Percentiles rank a stretch among this genome's conserved stretches.
phyloP scores from a whole-genome alignment of 2,888 invertebrate genomes.

The Acrobasis consociella region DNA sequence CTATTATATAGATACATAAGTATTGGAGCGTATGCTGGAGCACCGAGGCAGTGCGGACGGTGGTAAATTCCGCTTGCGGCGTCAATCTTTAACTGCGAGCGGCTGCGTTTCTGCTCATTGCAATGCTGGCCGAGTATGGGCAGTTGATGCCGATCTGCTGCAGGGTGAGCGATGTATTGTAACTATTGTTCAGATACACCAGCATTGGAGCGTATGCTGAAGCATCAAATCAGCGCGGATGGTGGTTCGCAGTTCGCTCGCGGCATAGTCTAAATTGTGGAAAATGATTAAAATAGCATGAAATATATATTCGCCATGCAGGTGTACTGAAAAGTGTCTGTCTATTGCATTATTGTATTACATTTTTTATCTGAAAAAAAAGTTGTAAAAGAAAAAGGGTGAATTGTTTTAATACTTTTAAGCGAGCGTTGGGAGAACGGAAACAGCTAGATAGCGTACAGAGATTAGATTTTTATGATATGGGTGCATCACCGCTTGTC shows the following conservation, averaged over 20 bases:
- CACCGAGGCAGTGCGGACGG: not conserved
- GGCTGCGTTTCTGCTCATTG: constrained; percentile 44
- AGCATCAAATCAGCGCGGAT: not conserved
- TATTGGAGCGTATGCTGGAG: not conserved
- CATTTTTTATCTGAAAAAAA: not conserved
- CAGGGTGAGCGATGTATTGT: constrained; percentile 49
- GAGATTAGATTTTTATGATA: constrained; percentile 9
- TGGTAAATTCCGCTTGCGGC: too few species aligned
- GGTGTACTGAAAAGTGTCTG: too few species aligned
- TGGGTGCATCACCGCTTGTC: constrained; percentile 4
- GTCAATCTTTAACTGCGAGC: not conserved
- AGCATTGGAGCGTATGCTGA: not conserved
- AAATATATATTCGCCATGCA: too few species aligned
- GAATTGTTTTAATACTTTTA: too few species aligned
- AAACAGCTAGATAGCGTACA: constrained; percentile 2
- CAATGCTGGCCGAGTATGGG: constrained; percentile 58
- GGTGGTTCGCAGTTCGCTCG: too few species aligned
- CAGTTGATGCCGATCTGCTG: constrained; percentile 60
- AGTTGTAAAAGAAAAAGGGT: too few species aligned
- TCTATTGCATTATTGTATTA: too few species aligned
- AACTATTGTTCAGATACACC: not conserved
- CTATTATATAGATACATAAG: not conserved
- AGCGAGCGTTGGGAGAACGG: not conserved
- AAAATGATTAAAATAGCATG: too few species aligned
- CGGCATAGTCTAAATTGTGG: too few species aligned